These are phyloP conservation scores for Cotesia glomerata DNA, from an alignment of 1,140 invertebrate genomes.

Conservation along the genomic window DNA sequence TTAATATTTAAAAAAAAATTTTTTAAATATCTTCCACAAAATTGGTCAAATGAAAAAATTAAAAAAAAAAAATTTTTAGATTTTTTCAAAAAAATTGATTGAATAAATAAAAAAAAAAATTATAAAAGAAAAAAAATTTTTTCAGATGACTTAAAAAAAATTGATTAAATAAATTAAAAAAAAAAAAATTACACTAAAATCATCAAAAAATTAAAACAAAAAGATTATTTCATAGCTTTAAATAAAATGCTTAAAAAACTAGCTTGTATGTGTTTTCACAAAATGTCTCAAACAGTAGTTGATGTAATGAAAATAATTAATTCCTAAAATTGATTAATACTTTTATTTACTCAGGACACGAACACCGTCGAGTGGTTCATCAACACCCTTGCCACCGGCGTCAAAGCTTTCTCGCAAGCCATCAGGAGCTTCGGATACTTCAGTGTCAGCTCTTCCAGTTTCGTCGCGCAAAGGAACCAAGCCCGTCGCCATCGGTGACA, in stretches of 20 bases:
- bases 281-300: too few relatives aligned
- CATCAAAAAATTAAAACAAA: background rate
- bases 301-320: background rate
- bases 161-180: background rate
- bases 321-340: background rate
- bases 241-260: too few relatives aligned
- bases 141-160: background rate
- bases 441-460: slow-evolving; percentile 60
- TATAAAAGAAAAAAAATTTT: too few relatives aligned
- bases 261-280: background rate
- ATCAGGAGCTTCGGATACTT: slow-evolving; percentile 71
- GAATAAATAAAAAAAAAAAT: too few relatives aligned
- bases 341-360: slow-evolving; percentile 63
- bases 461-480: slow-evolving; percentile 58
- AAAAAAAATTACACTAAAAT: background rate
- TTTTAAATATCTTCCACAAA: too few relatives aligned
- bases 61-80: too few relatives aligned
- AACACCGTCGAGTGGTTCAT: slow-evolving; percentile 73
- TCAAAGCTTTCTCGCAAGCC: slow-evolving; percentile 70
- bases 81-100: too few relatives aligned
- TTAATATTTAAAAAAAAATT: too few relatives aligned
- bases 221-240: too few relatives aligned
- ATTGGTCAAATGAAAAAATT: too few relatives aligned
- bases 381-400: slow-evolving; percentile 71
- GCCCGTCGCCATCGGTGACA: slow-evolving; percentile 67